Base-by-base conservation (phyloP, 1,140 invertebrate genomes). In the Heterodera schachtii region DNA sequence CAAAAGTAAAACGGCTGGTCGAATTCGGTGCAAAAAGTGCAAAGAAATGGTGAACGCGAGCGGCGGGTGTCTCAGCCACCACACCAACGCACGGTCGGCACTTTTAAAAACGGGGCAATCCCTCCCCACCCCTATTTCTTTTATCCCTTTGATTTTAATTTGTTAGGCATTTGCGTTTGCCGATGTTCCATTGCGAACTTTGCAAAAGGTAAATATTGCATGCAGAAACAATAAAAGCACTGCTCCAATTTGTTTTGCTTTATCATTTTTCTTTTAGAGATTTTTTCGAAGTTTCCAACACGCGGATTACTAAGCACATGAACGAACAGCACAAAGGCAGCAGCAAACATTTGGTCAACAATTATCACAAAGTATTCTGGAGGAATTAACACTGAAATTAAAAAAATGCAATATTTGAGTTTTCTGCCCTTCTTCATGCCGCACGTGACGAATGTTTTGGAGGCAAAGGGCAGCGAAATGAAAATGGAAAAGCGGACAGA, bases 251-350 rank as follows among this genome's bases (percentile, higher is more conserved):
- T n/a, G n/a, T n/a, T n/a, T n/a, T n/a, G n/a, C n/a, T n/a, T n/a
- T n/a, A 8, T 60, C 19, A 16, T 71, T 71, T 19, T 66, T 43
- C 64, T 79, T 47, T 9, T 21, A 80, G 73, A 80, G 79, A 80
- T n/a, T 80, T 80, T 44, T 80, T 70, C 52, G 79, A 80, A 47
- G 79, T 80, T n/a, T 80, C 79, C 49, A 80, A 80, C 71, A 80
- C 79, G 5, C 73, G 47, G n/a, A 74, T 80, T 43, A 64, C 43
- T 16, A 80, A 80, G 64, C 79, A 80, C 49, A 80, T 80, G 71
- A 49, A 66, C 9, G 21, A 52, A 31, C 66, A 76, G 8, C 79
- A 80, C 49, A 46, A 19, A 8, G 73, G 70, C 3, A 73, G 77
- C 11, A 80, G 3, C 3, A 60, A 46, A 5, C 49, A 74, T 74